A percentile compares a stretch with the other conserved stretches of the same genome.
phyloP scores from a whole-genome alignment of 1,140 invertebrate species.

The Rhynchophorus ferrugineus region DNA sequence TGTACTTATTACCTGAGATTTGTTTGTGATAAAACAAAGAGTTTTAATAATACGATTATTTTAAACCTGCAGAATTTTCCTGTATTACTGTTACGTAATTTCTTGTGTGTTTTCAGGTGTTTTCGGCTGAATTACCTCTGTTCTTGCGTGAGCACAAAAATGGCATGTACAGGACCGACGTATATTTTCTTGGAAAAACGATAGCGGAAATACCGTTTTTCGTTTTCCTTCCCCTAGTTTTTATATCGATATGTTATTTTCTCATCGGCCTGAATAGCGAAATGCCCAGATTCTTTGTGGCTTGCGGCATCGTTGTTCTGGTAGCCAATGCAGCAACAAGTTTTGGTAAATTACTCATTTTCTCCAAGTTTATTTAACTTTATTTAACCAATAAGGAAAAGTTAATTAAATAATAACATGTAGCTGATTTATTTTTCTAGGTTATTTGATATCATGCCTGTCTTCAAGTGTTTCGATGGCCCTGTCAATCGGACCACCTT shows the following conservation, averaged over 20 bases:
- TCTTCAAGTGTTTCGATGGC: conserved; percentile 76
- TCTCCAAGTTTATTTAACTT: no score
- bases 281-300: conserved; percentile 64
- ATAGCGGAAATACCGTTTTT: conserved; percentile 80
- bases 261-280: conserved; percentile 75
- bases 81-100: no score
- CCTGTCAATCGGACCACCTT: conserved; percentile 78
- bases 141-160: conserved; percentile 87
- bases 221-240: conserved; percentile 72
- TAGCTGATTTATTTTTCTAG: conserved; percentile 51
- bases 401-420: no score
- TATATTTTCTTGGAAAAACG: conserved; percentile 90
- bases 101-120: conserved; percentile 78
- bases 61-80: no score
- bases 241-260: conserved; percentile 79
- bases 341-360: conserved; percentile 62
- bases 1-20: no score
- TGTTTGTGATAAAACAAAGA: no score
- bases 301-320: conserved; percentile 65
- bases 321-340: conserved; percentile 87
- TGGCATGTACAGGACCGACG: conserved; percentile 86
- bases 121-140: conserved; percentile 84
- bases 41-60: no score
- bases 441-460: conserved; percentile 83
- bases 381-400: no score